Evolutionary conservation across 2,888 invertebrate genomes (phyloP).

Genomic region (Drosophila mercatorum): DNA sequence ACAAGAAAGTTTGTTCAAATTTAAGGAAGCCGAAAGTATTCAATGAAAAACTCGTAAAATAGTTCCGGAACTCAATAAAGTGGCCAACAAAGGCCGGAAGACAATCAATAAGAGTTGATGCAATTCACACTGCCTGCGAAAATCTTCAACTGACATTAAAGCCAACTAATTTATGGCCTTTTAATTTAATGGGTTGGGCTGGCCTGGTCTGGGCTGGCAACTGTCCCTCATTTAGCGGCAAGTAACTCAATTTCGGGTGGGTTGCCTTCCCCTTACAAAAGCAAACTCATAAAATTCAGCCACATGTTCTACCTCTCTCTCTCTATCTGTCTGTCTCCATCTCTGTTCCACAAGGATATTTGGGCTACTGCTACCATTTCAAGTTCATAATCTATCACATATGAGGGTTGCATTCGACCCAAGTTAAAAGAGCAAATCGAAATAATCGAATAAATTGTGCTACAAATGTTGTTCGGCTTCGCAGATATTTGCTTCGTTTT

Average conservation of each 20-base stretch:
- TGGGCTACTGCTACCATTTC: slow-evolving; percentile 68
- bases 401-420: slow-evolving; percentile 68
- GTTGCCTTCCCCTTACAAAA: slow-evolving; percentile 40
- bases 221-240: slow-evolving; percentile 61
- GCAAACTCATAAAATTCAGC: slow-evolving; percentile 48
- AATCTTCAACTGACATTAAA: slow-evolving; percentile 80
- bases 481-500: slow-evolving; percentile 27
- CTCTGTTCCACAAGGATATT: slow-evolving; percentile 22
- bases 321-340: slow-evolving; percentile 2
- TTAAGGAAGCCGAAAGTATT: slow-evolving; percentile 33
- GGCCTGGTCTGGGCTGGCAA: slow-evolving; percentile 73
- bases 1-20: slow-evolving; percentile 4
- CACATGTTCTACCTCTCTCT: slow-evolving; percentile 19
- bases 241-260: slow-evolving; percentile 63
- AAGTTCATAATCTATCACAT: slow-evolving; percentile 66
- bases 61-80: slow-evolving; percentile 65
- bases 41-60: slow-evolving; percentile 66
- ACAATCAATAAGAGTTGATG: slow-evolving; percentile 61
- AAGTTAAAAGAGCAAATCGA: slow-evolving; percentile 35
- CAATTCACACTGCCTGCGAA: slow-evolving; percentile 72
- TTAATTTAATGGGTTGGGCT: slow-evolving; percentile 84
- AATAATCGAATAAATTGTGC: slow-evolving; percentile 64
- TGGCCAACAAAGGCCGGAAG: slow-evolving; percentile 31
- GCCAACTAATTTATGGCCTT: slow-evolving; percentile 83
- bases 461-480: slow-evolving; percentile 54